Evolutionary conservation across 2,888 invertebrate species (phyloP), one percentile per base, ranked within the genome.

Genomic region (Cyrtodaria siliqua): DNA sequence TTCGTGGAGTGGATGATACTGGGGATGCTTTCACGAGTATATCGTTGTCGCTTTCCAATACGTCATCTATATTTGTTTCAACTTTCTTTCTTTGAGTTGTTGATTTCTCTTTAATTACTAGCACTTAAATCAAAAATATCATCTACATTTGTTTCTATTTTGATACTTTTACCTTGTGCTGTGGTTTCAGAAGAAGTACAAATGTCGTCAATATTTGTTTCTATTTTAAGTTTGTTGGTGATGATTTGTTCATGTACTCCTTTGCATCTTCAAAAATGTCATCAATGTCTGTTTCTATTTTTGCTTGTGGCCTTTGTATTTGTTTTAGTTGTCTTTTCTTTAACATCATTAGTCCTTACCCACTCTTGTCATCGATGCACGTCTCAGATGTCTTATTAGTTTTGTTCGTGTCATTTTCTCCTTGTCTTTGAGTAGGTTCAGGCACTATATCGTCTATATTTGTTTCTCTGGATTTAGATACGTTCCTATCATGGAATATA

Each of bases 231-330:
- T 23, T n/a, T 47, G 49, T 47, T 12, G 33, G 33, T 12, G 33
- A 12, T 12, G 33, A 12, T 33, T 33, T 33, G 33, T 33, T 33
- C 33, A 23, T 20, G 49, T 23, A 47, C 16, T 47, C 23, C 4
- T 16, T 26, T 52, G 53, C 16, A 12, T 52, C 24, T 20, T 57
- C 53, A 18, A 68, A 53, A 9, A 60, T 42, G 27, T 72, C 72
- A 49, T 67, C 72, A 55, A 66, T 63, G 59, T 72, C 61, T 40
- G 72, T 69, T 72, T 80, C 79, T 26, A 67, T 44, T 33, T 49
- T 69, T 12, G 50, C 33, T 33, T 33, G 33, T 33, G 33, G 33
- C 12, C 12, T 33, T 33, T 12, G 12, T 12, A 8, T 33, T 33
- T 33, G 12, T 4, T 33, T 33, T 33, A 4, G 33, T 33, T 12